Base-by-base conservation (phyloP, 2,888 invertebrate genomes). In the Volucella bombylans region DNA sequence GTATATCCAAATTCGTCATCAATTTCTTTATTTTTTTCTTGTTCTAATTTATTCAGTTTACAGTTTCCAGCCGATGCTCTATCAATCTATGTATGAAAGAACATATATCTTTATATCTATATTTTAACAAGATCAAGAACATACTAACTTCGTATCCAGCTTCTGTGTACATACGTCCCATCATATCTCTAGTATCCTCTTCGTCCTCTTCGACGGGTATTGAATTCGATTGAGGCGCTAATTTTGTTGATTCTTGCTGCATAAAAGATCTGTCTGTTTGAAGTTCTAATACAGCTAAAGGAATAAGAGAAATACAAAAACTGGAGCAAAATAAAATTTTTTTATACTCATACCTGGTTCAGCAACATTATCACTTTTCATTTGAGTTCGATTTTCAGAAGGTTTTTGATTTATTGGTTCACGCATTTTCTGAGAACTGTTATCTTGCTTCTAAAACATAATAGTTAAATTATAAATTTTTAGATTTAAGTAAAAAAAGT, bases 1-100 rank as follows among this genome's bases (percentile, higher is more conserved):
- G 98, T 98, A 92, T 98, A 98, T 73, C 98, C 98, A 92, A 95
- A 98, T 89, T 96, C 96, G 90, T 98, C 98, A 91, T 98, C 97
- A 87, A 95, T 93, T 89, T 98, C 98, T 12, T 94, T 94, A 89
- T 98, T 97, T 0, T 95, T 95, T 1, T 94, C 94, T 72, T 94
- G 94, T 92, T 97, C 97, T 88, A 95, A 95, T 92, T 94, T 95
- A 87, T 94, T 94, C 67, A 96, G 93, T 90, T 95, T 96, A 4
- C 97, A 94, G 87, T 97, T 96, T 0, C 95, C 97, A 0, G 97
- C 97, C 89, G 97, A 97, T 0, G 96, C 96, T 79, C 97, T 94
- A 89, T 97, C 97, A 89, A 97, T 97, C 97, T 97, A 90, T 9
- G 90, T 88, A 15, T n/a, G 12, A 18, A 52, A 11, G 47, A 31